phyloP scores from a whole-genome alignment of 2,797 vertebrate species.

The Triplophysa bombifrons region DNA sequence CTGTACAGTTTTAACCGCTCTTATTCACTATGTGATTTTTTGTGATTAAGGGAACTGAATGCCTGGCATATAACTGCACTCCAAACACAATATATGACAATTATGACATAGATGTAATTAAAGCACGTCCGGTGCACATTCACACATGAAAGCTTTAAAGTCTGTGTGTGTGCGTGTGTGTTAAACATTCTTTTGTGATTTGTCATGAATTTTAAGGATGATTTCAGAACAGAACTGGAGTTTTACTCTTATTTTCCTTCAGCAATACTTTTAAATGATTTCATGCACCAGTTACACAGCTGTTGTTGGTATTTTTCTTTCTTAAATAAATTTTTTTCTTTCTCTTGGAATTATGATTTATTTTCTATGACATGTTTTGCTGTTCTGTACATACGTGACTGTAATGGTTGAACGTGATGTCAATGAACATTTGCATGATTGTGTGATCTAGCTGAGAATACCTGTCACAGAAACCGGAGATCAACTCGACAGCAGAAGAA shows the following conservation, averaged over 20 bases:
- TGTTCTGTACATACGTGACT: too few relatives aligned
- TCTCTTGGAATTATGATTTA: constrained; percentile 56
- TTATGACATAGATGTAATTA: too few relatives aligned
- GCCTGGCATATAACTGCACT: not conserved
- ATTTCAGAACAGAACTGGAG: not conserved
- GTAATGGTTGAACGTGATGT: not conserved
- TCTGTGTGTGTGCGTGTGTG: not conserved
- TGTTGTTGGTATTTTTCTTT: not conserved
- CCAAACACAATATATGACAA: not conserved
- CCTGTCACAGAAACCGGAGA: too few relatives aligned
- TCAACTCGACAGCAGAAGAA: too few relatives aligned
- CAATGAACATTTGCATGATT: not conserved
- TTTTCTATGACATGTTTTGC: not conserved
- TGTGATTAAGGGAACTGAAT: not conserved
- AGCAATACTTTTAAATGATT: constrained; percentile 16
- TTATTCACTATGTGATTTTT: not conserved
- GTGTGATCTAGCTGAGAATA: not conserved
- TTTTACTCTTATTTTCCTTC: not conserved
- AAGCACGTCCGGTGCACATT: not conserved
- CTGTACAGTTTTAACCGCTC: not conserved
- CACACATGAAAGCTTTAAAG: not conserved
- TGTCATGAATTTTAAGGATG: not conserved
- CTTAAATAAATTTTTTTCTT: constrained; percentile 25
- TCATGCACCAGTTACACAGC: constrained; percentile 11
- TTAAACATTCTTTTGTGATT: not conserved